A percentile compares a stretch with the other conserved stretches of the same genome.
phyloP scores from a whole-genome alignment of 2,888 invertebrate species.

The Polydrusus cervinus region DNA sequence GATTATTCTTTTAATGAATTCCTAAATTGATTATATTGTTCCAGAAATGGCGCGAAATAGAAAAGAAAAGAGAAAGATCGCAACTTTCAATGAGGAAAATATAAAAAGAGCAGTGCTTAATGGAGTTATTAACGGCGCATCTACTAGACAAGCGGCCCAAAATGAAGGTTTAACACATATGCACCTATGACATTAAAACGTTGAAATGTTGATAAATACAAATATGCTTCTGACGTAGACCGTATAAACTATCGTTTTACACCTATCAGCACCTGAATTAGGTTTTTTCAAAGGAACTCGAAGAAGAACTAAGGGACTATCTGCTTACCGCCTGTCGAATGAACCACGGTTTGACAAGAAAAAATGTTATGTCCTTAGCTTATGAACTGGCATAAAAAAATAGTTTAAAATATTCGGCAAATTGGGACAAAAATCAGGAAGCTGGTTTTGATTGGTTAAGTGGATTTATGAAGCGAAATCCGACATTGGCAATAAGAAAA shows the following conservation, averaged over 20 bases:
- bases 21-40: constrained; percentile 9
- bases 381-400: too few relatives aligned
- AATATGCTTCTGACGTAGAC: background rate
- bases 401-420: too few relatives aligned
- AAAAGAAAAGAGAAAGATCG: background rate
- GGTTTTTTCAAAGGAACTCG: background rate
- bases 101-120: background rate
- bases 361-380: background rate
- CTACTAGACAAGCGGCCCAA: background rate
- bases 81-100: background rate
- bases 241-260: background rate
- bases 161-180: background rate
- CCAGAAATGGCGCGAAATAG: constrained; percentile 9
- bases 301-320: background rate
- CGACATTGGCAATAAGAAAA: constrained; percentile 57
- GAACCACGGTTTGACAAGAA: background rate
- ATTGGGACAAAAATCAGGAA: constrained; percentile 47
- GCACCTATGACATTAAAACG: background rate
- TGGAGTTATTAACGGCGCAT: background rate
- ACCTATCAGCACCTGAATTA: background rate
- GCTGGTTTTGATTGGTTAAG: constrained; percentile 63
- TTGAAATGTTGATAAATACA: background rate
- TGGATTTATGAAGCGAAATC: constrained; percentile 59
- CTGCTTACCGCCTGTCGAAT: background rate
- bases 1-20: background rate